Conservation (phyloP, 2,113 vertebrate species). For the Chinchilla lanigera region DNA sequence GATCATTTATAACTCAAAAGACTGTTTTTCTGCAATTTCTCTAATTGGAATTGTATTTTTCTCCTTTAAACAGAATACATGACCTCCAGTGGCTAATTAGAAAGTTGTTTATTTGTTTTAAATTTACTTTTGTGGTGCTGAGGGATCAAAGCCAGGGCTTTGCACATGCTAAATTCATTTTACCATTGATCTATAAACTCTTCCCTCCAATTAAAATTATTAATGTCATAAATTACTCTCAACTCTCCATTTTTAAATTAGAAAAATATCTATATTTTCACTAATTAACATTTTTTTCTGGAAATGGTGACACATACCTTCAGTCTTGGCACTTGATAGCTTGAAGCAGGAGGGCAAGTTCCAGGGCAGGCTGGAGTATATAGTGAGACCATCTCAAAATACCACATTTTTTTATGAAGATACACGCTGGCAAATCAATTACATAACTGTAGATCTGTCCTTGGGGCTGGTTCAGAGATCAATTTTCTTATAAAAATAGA, state of each 20-base stretch:
- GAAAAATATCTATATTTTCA: background rate
- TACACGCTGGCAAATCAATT: background rate
- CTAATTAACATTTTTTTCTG: background rate
- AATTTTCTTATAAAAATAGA: background rate
- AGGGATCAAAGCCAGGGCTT: background rate
- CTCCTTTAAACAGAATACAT: background rate
- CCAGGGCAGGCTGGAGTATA: background rate
- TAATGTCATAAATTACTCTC: background rate
- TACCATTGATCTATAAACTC: background rate
- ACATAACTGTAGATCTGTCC: rapidly evolving
- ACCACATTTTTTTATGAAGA: background rate
- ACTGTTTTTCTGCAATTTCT: background rate
- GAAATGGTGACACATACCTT: background rate
- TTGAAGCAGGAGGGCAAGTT: background rate
- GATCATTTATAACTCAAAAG: background rate
- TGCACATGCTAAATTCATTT: background rate
- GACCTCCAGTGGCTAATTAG: background rate
- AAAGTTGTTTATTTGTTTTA: background rate
- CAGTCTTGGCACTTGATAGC: background rate
- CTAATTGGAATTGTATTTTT: background rate
- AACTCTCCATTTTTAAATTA: background rate
- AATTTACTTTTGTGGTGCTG: background rate
- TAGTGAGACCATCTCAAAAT: background rate
- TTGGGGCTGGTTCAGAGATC: background rate
- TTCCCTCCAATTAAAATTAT: background rate